A percentile compares a stretch with the other conserved stretches of the same genome.
These are phyloP conservation scores for Phaetusa simplex DNA, from an alignment of 2,113 vertebrate species.

Conservation along the genomic window DNA sequence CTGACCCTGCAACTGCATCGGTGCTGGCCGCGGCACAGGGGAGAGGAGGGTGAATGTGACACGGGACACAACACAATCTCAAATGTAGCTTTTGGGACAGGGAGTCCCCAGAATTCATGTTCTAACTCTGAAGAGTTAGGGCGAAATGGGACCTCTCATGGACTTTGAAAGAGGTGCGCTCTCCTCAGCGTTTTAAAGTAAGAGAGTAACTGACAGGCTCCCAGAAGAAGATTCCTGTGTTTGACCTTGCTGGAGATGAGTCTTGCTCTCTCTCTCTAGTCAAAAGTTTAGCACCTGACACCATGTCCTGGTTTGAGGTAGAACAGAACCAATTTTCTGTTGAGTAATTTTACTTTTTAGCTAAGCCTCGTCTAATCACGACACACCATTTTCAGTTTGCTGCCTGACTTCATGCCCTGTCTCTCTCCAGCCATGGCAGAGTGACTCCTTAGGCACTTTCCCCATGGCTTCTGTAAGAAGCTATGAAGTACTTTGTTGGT, in stretches of 20 bases:
- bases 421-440: not conserved
- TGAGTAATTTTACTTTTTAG: too few relatives aligned
- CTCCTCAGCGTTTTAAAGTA: not conserved
- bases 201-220: not conserved
- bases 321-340: too few relatives aligned
- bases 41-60: not conserved
- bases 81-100: not conserved
- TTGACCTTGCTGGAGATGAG: not conserved
- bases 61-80: not conserved
- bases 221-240: not conserved
- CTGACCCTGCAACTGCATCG: not conserved
- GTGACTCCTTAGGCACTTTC: not conserved
- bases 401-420: not conserved
- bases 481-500: not conserved
- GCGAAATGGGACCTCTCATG: not conserved
- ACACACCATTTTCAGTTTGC: not conserved
- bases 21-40: not conserved
- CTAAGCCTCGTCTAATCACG: too few relatives aligned
- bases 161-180: not conserved
- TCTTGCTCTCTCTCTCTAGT: not conserved
- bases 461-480: not conserved
- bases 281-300: too few relatives aligned
- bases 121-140: not conserved
- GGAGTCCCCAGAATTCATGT: not conserved
- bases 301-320: too few relatives aligned